A percentile compares a stretch with the other conserved stretches of the same genome.
Evolutionary conservation across 2,797 vertebrate species (phyloP).

Genomic region (Circus cinereus): DNA sequence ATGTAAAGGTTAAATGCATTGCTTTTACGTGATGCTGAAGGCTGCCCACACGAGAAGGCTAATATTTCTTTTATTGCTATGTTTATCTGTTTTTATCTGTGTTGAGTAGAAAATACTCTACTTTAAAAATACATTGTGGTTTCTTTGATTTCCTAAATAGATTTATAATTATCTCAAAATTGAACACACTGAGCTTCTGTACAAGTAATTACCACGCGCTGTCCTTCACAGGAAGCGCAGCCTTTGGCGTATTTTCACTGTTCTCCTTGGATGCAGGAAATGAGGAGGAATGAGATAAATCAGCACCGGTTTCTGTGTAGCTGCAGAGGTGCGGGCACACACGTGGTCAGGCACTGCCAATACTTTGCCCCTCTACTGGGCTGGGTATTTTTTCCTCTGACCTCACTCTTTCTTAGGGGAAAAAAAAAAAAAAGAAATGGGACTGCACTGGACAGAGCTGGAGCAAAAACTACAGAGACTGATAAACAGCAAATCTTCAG

Average conservation of each 20-base stretch:
- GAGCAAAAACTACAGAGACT: neutral
- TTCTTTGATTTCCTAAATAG: constrained; percentile 38
- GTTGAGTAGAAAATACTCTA: neutral
- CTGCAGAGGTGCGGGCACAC: neutral
- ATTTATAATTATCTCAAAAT: constrained; percentile 27
- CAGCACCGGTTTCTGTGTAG: neutral
- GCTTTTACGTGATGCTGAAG: neutral
- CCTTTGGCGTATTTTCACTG: neutral
- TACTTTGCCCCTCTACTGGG: accelerated
- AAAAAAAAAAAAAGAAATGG: neutral
- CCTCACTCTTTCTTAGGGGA: no score
- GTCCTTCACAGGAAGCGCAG: neutral
- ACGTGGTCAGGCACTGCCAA: accelerated
- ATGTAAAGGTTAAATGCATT: neutral
- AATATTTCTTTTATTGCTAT: neutral
- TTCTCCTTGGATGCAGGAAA: neutral
- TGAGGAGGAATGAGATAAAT: neutral
- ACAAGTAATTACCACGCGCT: neutral
- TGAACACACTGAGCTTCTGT: neutral
- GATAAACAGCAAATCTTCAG: neutral
- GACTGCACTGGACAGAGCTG: neutral
- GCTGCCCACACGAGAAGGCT: neutral
- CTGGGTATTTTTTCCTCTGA: accelerated
- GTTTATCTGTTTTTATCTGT: neutral
- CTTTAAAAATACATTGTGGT: constrained; percentile 15